Conservation (phyloP, 2,797 vertebrate species). For the Chloroceryle amazona region DNA sequence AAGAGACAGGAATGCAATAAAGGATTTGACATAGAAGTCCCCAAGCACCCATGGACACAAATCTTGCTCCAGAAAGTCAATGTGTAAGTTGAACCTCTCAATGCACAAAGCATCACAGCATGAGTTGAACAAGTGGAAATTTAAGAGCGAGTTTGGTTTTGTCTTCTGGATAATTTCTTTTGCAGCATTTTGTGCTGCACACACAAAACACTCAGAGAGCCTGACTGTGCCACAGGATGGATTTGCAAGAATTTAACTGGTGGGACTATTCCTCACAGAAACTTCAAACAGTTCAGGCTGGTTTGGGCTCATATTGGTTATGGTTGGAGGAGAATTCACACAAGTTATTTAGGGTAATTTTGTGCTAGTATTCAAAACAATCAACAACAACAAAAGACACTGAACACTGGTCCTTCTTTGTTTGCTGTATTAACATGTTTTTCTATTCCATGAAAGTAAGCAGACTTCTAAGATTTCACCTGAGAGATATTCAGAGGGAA, state of each 20-base stretch:
- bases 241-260: neutral
- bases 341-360: neutral
- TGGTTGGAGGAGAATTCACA: neutral
- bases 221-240: neutral
- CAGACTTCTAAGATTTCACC: neutral
- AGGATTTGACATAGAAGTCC: neutral
- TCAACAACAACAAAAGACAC: neutral
- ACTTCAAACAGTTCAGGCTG: neutral
- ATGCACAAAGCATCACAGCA: rapidly evolving
- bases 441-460: neutral
- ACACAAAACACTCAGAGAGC: neutral
- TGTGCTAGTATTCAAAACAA: neutral
- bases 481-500: neutral
- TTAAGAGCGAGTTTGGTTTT: neutral
- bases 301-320: neutral
- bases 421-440: neutral
- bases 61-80: neutral
- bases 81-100: neutral
- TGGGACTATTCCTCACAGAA: neutral
- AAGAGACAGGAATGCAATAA: neutral
- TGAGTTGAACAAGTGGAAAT: neutral
- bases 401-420: neutral
- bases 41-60: neutral
- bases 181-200: neutral
- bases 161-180: neutral